Percentiles rank a stretch among this genome's conserved stretches.
These are phyloP conservation scores for Grammomys surdaster DNA, from an alignment of 2,113 vertebrate genomes.

Conservation along the genomic window DNA sequence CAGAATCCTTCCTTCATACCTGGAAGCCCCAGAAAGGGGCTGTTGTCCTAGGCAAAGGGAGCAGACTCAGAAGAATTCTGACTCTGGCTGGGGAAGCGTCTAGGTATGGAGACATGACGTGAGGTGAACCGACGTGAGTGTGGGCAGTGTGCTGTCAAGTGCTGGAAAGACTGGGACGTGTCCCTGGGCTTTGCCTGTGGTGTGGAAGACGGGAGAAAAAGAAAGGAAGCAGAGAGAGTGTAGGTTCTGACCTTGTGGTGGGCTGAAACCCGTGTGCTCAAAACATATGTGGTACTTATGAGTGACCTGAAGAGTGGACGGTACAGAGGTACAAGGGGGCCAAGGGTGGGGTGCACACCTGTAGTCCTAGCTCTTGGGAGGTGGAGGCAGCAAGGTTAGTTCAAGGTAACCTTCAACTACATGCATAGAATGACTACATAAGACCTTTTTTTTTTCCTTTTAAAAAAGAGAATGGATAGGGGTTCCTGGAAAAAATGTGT, in stretches of 20 bases:
- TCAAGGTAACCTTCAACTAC: not conserved
- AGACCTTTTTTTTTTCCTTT: not conserved
- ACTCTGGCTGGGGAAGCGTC: not conserved
- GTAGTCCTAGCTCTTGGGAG: not conserved
- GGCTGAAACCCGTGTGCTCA: not conserved
- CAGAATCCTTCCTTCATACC: slow-evolving; percentile 18
- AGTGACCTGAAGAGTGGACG: not conserved
- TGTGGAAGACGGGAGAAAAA: not conserved
- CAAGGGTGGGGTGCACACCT: not conserved
- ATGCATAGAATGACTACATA: not conserved
- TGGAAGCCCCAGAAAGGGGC: slow-evolving; percentile 34
- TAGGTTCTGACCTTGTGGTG: not conserved
- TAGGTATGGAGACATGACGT: not conserved
- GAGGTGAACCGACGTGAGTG: not conserved
- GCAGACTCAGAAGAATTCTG: slow-evolving; percentile 19
- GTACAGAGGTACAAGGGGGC: not conserved
- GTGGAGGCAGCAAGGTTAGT: not conserved
- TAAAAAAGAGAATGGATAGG: not conserved
- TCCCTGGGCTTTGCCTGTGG: not conserved
- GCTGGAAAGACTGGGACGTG: not conserved
- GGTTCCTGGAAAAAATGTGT: not conserved
- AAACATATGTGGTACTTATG: not conserved
- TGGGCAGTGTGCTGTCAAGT: not conserved
- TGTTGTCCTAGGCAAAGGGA: not conserved
- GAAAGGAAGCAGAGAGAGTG: not conserved